Conservation (phyloP, 2,888 invertebrate species). For the Cataglyphis altisquamis region DNA sequence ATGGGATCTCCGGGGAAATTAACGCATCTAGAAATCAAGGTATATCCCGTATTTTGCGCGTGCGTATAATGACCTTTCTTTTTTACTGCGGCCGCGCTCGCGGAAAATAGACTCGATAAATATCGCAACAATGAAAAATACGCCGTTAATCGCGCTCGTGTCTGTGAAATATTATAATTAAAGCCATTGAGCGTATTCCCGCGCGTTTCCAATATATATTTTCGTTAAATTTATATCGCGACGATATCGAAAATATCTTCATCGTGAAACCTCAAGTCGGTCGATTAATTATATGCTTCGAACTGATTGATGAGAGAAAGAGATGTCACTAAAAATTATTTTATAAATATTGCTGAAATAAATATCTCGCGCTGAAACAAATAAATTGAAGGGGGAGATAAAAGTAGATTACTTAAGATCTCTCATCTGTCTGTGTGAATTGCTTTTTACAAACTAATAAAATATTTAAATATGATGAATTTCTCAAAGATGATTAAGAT, state of each 20-base stretch:
- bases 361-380: neutral
- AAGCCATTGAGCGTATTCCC: neutral
- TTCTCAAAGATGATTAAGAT: conserved; percentile 16
- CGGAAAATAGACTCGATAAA: conserved; percentile 50
- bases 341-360: neutral
- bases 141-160: conserved; percentile 25
- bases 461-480: conserved; percentile 16
- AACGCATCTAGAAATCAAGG: conserved; percentile 66
- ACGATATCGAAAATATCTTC: neutral
- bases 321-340: conserved; percentile 1
- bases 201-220: neutral
- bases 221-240: neutral
- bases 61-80: conserved; percentile 53
- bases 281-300: neutral
- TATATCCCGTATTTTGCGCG: conserved; percentile 53
- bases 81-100: conserved; percentile 37
- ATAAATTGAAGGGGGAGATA: neutral
- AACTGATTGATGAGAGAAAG: neutral
- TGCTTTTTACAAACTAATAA: conserved; percentile 23
- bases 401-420: neutral
- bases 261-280: neutral
- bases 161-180: conserved; percentile 8
- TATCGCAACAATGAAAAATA: conserved; percentile 52
- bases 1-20: conserved; percentile 69
- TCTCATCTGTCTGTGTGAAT: neutral